Evolutionary conservation across 2,888 invertebrate species (phyloP).

Genomic region (Embidobia sp.): DNA sequence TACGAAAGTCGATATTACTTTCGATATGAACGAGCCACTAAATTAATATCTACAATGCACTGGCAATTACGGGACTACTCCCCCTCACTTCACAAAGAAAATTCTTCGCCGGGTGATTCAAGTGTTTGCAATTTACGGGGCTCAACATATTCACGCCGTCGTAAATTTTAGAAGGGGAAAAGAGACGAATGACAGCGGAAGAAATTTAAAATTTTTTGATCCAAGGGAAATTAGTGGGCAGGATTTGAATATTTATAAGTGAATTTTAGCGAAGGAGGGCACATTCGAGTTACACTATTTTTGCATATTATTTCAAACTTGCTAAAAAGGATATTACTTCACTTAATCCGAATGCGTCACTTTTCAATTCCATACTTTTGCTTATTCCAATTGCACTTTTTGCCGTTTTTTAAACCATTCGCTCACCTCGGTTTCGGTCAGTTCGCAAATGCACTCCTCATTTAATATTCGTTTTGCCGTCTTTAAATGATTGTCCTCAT

Average conservation of each 20-base stretch:
- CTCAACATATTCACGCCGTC: conserved; percentile 51
- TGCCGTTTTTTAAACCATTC: too few species aligned
- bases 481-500: too few species aligned
- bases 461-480: neutral
- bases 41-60: conserved; percentile 80
- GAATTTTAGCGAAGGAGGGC: too few species aligned
- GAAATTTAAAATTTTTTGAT: conserved; percentile 33
- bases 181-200: neutral
- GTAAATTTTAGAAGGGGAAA: conserved; percentile 31
- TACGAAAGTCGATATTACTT: conserved; percentile 77
- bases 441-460: too few species aligned
- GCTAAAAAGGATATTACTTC: too few species aligned
- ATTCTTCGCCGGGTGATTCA: conserved; percentile 64
- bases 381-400: too few species aligned
- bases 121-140: conserved; percentile 67
- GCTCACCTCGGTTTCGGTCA: too few species aligned
- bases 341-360: too few species aligned
- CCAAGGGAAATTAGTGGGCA: conserved; percentile 8
- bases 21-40: conserved; percentile 79
- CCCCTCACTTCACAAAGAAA: conserved; percentile 64
- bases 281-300: too few species aligned
- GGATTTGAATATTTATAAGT: conserved; percentile 35
- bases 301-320: too few species aligned
- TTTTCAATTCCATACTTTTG: too few species aligned
- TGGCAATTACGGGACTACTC: conserved; percentile 74